phyloP scores from a whole-genome alignment of 2,888 invertebrate species.

The Cephalotes varians region DNA sequence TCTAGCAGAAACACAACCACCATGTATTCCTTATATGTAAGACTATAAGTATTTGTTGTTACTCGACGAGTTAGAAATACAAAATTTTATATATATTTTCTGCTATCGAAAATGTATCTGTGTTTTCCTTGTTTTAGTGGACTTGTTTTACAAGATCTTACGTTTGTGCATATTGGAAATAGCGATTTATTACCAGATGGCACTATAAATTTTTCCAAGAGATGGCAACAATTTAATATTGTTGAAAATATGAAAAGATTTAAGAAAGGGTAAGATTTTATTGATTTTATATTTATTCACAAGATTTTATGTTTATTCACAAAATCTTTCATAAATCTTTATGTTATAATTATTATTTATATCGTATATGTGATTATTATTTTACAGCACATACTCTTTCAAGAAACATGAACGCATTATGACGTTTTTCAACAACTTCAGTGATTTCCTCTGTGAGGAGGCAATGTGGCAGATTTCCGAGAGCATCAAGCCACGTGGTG shows the following conservation, averaged over 20 bases:
- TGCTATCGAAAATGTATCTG: background rate
- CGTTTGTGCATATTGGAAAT: slow-evolving; percentile 99
- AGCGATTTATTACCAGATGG: slow-evolving; percentile 95
- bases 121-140: slow-evolving; percentile 89
- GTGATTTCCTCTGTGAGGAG: slow-evolving; percentile 98
- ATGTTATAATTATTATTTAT: background rate
- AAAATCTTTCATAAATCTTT: background rate
- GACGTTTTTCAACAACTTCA: slow-evolving; percentile 98
- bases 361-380: slow-evolving; percentile 45
- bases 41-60: slow-evolving; percentile 81
- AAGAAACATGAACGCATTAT: slow-evolving; percentile 97
- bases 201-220: slow-evolving; percentile 97
- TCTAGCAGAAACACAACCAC: slow-evolving; percentile 97
- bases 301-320: slow-evolving; percentile 67
- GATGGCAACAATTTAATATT: slow-evolving; percentile 99
- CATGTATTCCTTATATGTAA: slow-evolving; percentile 99
- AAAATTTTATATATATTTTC: background rate
- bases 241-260: slow-evolving; percentile 99
- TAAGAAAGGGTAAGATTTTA: slow-evolving; percentile 97
- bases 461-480: slow-evolving; percentile 99
- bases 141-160: slow-evolving; percentile 98
- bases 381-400: slow-evolving; percentile 94
- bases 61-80: background rate
- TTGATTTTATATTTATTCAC: slow-evolving; percentile 75
- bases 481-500: slow-evolving; percentile 96